Conservation (phyloP, 2,113 vertebrate genomes). For the Propithecus coquereli region DNA sequence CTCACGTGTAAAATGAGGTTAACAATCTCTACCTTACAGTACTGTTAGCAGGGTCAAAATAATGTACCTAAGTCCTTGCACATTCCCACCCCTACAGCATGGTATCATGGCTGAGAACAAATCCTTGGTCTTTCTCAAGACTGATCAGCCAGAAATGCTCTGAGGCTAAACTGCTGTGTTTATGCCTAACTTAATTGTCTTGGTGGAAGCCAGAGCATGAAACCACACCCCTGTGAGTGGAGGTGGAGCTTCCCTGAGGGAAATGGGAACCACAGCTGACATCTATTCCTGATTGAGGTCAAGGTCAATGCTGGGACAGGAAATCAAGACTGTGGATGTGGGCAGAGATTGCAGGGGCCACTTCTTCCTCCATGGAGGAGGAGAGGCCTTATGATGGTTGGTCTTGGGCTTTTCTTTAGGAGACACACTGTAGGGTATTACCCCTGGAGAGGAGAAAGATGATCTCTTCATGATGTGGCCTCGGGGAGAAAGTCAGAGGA, state of each 20-base stretch:
- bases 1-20: not conserved
- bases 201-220: not conserved
- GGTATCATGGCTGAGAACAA: not conserved
- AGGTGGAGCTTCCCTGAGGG: not conserved
- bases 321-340: not conserved
- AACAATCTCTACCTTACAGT: not conserved
- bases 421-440: not conserved
- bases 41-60: not conserved
- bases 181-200: not conserved
- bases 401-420: not conserved
- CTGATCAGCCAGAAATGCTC: not conserved
- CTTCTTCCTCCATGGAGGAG: not conserved
- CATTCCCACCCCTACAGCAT: not conserved
- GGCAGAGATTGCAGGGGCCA: fast-evolving
- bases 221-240: not conserved
- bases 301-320: not conserved
- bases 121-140: not conserved
- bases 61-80: not conserved
- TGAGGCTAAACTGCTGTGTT: not conserved
- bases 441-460: not conserved
- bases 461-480: not conserved
- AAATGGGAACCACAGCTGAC: not conserved
- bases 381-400: not conserved
- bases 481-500: not conserved
- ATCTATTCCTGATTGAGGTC: not conserved